Evolutionary conservation across 2,113 vertebrate species (phyloP).

Genomic region (Phaethornis superciliosus): DNA sequence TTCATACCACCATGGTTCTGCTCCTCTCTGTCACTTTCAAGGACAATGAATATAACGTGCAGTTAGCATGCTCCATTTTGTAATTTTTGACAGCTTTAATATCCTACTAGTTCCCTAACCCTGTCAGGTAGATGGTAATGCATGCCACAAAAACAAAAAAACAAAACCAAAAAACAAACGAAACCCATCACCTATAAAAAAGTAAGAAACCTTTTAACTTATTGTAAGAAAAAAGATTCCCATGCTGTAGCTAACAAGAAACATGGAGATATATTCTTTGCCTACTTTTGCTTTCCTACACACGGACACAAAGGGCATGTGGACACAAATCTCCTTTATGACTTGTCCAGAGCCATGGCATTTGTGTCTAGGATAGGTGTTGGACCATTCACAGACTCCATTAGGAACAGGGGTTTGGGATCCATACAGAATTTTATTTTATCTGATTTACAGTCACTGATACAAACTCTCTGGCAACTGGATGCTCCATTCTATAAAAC

Average conservation of each 20-base stretch:
- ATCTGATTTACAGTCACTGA: background rate
- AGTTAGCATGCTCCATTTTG: background rate
- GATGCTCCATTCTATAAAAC: background rate
- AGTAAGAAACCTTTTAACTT: background rate
- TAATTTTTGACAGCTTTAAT: background rate
- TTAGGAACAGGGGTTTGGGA: background rate
- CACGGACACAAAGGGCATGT: background rate
- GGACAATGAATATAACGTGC: background rate
- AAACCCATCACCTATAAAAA: background rate
- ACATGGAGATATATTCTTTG: background rate
- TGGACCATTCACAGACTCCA: background rate
- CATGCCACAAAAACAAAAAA: background rate
- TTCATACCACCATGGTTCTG: background rate
- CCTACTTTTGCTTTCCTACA: background rate
- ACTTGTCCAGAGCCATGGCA: background rate
- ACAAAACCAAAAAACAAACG: too few species aligned
- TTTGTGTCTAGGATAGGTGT: background rate
- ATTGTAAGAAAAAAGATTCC: background rate
- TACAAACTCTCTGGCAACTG: background rate
- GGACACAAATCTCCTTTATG: background rate
- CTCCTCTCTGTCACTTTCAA: background rate
- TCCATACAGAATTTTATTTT: background rate
- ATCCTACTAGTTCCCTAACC: background rate
- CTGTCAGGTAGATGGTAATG: background rate
- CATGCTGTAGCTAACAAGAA: background rate